A percentile compares a stretch with the other conserved stretches of the same genome.
Conservation (phyloP, 2,888 invertebrate species). For the Drosophila neutralis region DNA sequence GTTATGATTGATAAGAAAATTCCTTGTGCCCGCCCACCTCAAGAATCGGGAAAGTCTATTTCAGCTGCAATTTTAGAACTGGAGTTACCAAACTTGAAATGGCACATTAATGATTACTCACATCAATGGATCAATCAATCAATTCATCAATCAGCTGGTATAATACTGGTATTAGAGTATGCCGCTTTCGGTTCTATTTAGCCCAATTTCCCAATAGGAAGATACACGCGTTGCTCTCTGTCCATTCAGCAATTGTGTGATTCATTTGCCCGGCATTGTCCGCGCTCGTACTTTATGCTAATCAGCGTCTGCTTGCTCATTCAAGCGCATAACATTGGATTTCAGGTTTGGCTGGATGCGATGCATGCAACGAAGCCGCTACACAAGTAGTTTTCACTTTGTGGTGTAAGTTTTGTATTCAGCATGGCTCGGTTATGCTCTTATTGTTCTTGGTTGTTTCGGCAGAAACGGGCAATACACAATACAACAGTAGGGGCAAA, state of each 20-base stretch:
- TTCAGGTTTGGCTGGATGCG: constrained; percentile 27
- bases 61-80: not conserved
- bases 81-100: not conserved
- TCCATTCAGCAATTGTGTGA: not conserved
- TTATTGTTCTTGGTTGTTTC: constrained; percentile 47
- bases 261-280: not conserved
- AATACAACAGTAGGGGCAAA: constrained; percentile 7
- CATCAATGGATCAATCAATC: not conserved
- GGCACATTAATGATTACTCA: not conserved
- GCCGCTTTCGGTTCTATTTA: not conserved
- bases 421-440: constrained; percentile 34
- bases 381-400: constrained; percentile 41
- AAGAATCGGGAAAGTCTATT: no score
- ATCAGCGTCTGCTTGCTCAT: constrained; percentile 29
- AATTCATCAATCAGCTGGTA: not conserved
- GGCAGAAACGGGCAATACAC: constrained; percentile 16
- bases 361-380: constrained; percentile 24
- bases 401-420: constrained; percentile 9
- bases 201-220: no score
- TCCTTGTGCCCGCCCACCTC: no score
- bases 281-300: constrained; percentile 7
- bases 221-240: no score
- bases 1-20: no score
- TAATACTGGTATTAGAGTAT: not conserved
- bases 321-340: constrained; percentile 36